Conservation (phyloP, 2,888 invertebrate genomes). For the Drosophila glabriapex region DNA sequence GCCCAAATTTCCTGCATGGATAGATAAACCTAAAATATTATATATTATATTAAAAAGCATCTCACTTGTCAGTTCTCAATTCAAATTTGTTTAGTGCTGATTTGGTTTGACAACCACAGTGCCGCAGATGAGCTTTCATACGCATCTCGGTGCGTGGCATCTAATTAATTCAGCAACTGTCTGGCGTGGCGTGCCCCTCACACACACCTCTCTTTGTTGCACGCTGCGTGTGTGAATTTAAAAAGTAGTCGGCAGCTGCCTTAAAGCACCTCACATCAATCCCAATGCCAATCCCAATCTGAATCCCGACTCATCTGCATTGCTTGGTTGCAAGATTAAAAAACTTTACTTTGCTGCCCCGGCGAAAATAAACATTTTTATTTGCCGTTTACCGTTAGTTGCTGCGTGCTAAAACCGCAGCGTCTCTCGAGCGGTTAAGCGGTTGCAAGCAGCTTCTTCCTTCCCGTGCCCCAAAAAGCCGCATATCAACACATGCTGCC, state of each 20-base stretch:
- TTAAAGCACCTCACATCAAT: conserved; percentile 31
- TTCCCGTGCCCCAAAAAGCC: conserved; percentile 61
- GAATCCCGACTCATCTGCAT: conserved; percentile 17
- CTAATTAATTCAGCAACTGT: conserved; percentile 82
- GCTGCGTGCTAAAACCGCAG: conserved; percentile 34
- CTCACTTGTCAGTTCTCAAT: background rate
- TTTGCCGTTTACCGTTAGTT: conserved; percentile 57
- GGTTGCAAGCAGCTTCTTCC: conserved; percentile 40
- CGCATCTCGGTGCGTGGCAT: conserved; percentile 68
- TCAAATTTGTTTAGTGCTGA: background rate
- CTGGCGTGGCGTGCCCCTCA: conserved; percentile 37
- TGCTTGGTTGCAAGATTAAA: conserved; percentile 69
- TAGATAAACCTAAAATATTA: background rate
- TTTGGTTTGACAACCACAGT: conserved; percentile 33
- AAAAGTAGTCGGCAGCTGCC: conserved; percentile 71
- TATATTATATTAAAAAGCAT: background rate
- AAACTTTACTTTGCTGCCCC: conserved; percentile 65
- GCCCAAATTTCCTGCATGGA: too few species aligned
- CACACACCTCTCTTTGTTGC: conserved; percentile 27
- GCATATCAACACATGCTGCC: conserved; percentile 83
- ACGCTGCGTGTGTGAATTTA: conserved; percentile 79
- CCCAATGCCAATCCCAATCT: conserved; percentile 17
- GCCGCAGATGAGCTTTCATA: conserved; percentile 35
- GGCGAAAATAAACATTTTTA: conserved; percentile 76
- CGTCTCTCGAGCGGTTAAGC: conserved; percentile 41